These are phyloP conservation scores for Peromyscus aztecus DNA, from an alignment of 2,797 vertebrate species.

Conservation along the genomic window DNA sequence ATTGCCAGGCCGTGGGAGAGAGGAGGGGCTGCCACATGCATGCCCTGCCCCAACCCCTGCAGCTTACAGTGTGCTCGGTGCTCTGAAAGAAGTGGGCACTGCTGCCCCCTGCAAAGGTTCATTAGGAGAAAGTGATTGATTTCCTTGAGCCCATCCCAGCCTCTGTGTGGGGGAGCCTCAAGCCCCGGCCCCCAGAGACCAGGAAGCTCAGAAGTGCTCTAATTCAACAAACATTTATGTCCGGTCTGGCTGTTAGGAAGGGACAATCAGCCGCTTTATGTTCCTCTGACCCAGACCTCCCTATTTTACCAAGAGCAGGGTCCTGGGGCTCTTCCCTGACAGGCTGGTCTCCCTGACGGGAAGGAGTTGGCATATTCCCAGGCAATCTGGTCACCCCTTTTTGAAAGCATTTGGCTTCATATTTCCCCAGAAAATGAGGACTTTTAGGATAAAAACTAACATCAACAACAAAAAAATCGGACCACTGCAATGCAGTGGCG, in stretches of 20 bases:
- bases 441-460: slow-evolving; percentile 66
- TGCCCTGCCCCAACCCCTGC: not conserved
- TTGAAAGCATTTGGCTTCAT: slow-evolving; percentile 50
- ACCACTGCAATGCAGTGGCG: slow-evolving; percentile 86
- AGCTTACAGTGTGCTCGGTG: not conserved
- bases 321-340: not conserved
- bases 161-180: not conserved
- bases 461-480: slow-evolving; percentile 8
- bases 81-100: accelerated
- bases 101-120: too few species aligned
- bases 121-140: not conserved
- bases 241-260: not conserved
- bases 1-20: accelerated
- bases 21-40: not conserved
- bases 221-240: not conserved
- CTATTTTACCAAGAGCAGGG: not conserved
- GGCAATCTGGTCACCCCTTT: not conserved
- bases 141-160: not conserved
- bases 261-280: not conserved
- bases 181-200: not conserved
- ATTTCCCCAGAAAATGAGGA: slow-evolving; percentile 74
- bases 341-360: not conserved
- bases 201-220: not conserved
- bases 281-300: not conserved
- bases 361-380: not conserved